These are phyloP conservation scores for Suillia variegata DNA, from an alignment of 2,888 invertebrate species.

Conservation along the genomic window DNA sequence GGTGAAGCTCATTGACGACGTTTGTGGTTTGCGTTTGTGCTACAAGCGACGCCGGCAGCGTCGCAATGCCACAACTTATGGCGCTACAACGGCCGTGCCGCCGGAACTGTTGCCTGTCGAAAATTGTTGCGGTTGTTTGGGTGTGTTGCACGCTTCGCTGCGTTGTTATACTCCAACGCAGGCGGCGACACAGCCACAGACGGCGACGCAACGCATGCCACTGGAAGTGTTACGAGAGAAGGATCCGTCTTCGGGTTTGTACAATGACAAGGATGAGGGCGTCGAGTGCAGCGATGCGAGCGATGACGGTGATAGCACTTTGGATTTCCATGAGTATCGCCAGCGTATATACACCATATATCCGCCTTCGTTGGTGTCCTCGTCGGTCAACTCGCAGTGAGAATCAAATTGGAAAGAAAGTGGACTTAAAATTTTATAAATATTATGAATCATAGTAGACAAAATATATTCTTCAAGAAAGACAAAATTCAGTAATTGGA, in stretches of 20 bases:
- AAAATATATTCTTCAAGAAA: too few relatives aligned
- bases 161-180: slow-evolving; percentile 21
- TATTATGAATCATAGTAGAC: too few relatives aligned
- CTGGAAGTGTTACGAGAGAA: not conserved
- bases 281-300: slow-evolving; percentile 30
- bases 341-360: slow-evolving; percentile 28
- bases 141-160: slow-evolving; percentile 28
- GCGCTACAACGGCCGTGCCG: slow-evolving; percentile 27
- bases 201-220: not conserved
- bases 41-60: slow-evolving; percentile 21
- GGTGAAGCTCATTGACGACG: slow-evolving; percentile 21
- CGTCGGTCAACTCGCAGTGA: slow-evolving; percentile 20
- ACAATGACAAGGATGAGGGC: slow-evolving; percentile 29
- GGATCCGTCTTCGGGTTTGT: not conserved
- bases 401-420: too few relatives aligned
- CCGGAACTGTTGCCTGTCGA: not conserved
- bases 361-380: slow-evolving; percentile 22
- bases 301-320: slow-evolving; percentile 17
- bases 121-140: slow-evolving; percentile 22
- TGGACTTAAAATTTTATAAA: too few relatives aligned
- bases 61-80: not conserved
- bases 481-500: too few relatives aligned
- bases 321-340: slow-evolving; percentile 26
- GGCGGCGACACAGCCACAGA: not conserved
- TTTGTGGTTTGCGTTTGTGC: slow-evolving; percentile 28